A percentile compares a stretch with the other conserved stretches of the same genome.
phyloP scores from a whole-genome alignment of 92 coral and sea anemone genomes.

The Bergia sp. region DNA sequence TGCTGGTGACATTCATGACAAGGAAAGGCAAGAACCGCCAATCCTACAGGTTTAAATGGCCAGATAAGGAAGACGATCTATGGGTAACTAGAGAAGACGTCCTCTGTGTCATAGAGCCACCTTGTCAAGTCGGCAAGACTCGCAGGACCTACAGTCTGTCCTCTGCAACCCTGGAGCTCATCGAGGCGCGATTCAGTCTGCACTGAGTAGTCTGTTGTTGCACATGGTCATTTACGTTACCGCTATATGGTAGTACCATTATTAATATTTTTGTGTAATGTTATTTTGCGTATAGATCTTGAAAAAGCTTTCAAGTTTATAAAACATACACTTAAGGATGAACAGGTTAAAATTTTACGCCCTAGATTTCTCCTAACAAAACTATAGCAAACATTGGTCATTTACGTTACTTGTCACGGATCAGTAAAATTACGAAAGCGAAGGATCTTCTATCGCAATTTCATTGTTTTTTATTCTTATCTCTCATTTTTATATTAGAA shows the following conservation, averaged over 20 bases:
- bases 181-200: conserved; percentile 28
- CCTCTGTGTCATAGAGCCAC: conserved; percentile 51
- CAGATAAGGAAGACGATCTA: conserved; percentile 36
- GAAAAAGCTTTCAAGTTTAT: conserved; percentile 1
- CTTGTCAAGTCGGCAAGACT: conserved; percentile 30
- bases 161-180: conserved; percentile 55
- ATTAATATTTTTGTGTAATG: background rate
- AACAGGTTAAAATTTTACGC: conserved; percentile 1
- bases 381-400: conserved; percentile 28
- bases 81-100: conserved; percentile 44
- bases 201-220: background rate
- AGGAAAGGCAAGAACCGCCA: conserved; percentile 22
- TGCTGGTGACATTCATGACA: conserved; percentile 37
- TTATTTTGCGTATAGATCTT: conserved; percentile 1
- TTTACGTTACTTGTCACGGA: conserved; percentile 34
- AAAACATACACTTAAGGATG: conserved; percentile 7
- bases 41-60: conserved; percentile 43
- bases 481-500: too few relatives aligned
- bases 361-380: conserved; percentile 13
- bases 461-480: too few relatives aligned
- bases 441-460: conserved; percentile 9
- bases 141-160: conserved; percentile 41
- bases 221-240: conserved; percentile 33
- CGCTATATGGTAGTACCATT: background rate
- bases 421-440: conserved; percentile 16